A percentile compares a stretch with the other conserved stretches of the same genome.
Conservation (phyloP, 1,140 invertebrate species). For the Steinernema feltiae region DNA sequence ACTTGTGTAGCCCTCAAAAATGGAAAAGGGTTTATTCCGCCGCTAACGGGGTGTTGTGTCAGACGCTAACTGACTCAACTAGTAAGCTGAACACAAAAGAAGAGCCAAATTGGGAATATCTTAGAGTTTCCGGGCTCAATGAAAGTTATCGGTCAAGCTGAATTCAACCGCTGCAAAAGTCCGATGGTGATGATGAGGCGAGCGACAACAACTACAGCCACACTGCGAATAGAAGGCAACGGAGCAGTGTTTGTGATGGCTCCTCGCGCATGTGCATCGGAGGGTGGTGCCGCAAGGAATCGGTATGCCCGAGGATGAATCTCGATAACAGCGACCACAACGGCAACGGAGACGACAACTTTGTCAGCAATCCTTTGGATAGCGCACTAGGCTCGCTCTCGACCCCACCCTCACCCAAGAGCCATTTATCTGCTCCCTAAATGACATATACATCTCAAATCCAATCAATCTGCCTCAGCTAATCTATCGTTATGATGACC, state of each 20-base stretch:
- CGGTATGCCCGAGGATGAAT: neutral
- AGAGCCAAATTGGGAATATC: neutral
- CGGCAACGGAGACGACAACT: conserved; percentile 8
- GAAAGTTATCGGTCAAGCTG: no score
- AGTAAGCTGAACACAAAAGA: neutral
- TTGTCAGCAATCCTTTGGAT: conserved; percentile 6
- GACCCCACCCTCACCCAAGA: conserved; percentile 11
- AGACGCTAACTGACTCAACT: neutral
- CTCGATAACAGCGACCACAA: neutral
- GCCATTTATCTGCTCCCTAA: conserved; percentile 11
- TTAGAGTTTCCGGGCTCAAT: no score
- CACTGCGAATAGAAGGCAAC: neutral
- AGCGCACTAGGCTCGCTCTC: conserved; percentile 2
- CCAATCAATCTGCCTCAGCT: conserved; percentile 5
- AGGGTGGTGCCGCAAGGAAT: neutral
- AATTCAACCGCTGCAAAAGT: no score
- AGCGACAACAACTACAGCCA: neutral
- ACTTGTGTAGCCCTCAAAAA: conserved; percentile 12
- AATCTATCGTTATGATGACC: neutral
- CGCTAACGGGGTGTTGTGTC: neutral
- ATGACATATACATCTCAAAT: conserved; percentile 15
- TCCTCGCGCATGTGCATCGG: neutral
- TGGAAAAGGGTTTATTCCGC: conserved; percentile 3
- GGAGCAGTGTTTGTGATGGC: neutral
- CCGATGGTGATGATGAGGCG: neutral